Evolutionary conservation across 2,113 vertebrate species (phyloP).

Genomic region (Chunga burmeisteri): DNA sequence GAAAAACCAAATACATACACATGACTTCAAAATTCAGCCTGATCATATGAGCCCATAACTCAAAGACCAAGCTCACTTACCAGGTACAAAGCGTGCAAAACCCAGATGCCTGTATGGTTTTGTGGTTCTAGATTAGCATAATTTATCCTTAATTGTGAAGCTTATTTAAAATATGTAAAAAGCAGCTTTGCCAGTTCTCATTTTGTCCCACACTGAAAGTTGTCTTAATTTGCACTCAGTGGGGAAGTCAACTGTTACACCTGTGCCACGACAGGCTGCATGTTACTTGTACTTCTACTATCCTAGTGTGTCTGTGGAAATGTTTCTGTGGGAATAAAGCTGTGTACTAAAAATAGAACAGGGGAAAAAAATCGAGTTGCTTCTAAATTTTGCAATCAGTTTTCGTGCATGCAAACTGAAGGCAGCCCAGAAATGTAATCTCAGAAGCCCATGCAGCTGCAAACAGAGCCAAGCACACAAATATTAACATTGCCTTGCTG

Average conservation of each 20-base stretch:
- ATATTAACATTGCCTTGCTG: background rate
- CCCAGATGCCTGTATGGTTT: background rate
- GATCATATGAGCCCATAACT: background rate
- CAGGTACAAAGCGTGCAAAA: background rate
- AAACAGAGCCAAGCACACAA: background rate
- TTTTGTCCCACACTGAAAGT: slow-evolving; percentile 16
- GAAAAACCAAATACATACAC: background rate
- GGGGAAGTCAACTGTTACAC: background rate
- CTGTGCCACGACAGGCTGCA: background rate
- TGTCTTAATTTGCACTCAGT: background rate
- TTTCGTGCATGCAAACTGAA: background rate
- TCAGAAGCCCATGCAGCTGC: rapidly evolving
- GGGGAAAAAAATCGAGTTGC: background rate
- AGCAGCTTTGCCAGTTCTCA: slow-evolving; percentile 36
- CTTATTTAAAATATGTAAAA: slow-evolving; percentile 8
- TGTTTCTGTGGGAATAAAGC: background rate
- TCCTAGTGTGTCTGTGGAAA: rapidly evolving
- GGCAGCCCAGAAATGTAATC: background rate
- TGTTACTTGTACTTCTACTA: background rate
- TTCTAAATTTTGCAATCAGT: background rate
- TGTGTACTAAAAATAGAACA: background rate
- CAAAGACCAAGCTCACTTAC: background rate
- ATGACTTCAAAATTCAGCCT: background rate
- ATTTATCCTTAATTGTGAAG: background rate
- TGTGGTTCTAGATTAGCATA: background rate